Evolutionary conservation across 1,140 invertebrate species (phyloP), one percentile per base, ranked within the genome.

Genomic region (Papilio helenus): DNA sequence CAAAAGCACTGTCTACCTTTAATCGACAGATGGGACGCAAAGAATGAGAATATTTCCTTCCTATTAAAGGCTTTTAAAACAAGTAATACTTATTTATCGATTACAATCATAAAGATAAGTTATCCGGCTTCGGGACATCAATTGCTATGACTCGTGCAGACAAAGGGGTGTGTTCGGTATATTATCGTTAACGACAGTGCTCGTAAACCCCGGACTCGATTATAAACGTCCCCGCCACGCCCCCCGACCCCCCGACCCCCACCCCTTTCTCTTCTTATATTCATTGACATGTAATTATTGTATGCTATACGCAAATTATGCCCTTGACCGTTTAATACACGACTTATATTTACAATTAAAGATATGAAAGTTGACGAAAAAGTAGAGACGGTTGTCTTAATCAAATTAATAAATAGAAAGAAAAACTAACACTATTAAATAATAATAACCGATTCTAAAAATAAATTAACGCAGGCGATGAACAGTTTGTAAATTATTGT

Each of bases 191-290:
- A 73, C 42, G 72, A 73, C 42, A 44, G 20, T 12, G 12, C 42
- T 73, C 44, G 44, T 73, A 73, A 73, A 49, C 72, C 72, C 8
- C 42, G 42, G 72, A 73, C 42, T 73, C 72, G 72, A 44, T 73
- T 73, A 73, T 73, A 73, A 73, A 73, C 72, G 72, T 73, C 72
- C 72, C 72, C 39, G 7, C 3, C 42, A 73, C 72, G 72, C 72
- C 39, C 18, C 20, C n/a, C n/a, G n/a, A n/a, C 44, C 34, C 20
- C 20, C 34, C 72, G 12, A 42, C 20, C 44, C 23, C 18, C 72
- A 74, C 9, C 46, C 72, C 34, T 51, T 51, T 74, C 46, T 18
- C 16, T 23, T 23, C 18, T 74, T 16, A 74, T 51, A 51, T 51
- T 51, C 42, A 74, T 74, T 44, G 72, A 74, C 61, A 68, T 74